phyloP scores from a whole-genome alignment of 2,113 vertebrate species.

The Sinocyclocheilus anshuiensis region DNA sequence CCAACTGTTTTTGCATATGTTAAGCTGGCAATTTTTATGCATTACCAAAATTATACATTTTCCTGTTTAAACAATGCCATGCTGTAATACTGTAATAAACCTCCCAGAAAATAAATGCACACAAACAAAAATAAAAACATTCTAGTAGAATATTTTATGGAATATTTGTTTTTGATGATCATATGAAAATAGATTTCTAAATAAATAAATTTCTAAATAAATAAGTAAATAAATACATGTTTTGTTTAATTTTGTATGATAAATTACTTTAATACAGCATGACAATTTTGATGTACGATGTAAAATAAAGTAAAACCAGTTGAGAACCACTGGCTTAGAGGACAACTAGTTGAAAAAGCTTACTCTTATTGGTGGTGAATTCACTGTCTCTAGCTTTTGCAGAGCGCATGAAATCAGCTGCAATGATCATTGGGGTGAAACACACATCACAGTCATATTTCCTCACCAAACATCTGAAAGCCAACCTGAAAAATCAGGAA shows the following conservation, averaged over 20 bases:
- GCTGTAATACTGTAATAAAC: background rate
- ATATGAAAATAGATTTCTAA: too few relatives aligned
- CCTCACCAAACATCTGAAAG: constrained; percentile 92
- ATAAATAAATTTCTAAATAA: too few relatives aligned
- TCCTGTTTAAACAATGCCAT: background rate
- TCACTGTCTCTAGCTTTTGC: constrained; percentile 95
- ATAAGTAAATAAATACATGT: too few relatives aligned
- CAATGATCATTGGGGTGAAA: constrained; percentile 97
- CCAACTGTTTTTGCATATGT: background rate
- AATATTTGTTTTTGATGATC: background rate
- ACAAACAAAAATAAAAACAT: background rate
- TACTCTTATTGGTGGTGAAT: constrained; percentile 93
- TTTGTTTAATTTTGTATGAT: background rate
- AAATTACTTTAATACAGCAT: background rate
- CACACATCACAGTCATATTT: constrained; percentile 93
- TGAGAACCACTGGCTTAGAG: background rate
- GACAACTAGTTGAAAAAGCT: constrained; percentile 35
- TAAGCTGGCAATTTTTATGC: background rate
- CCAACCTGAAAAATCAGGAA: constrained; percentile 76
- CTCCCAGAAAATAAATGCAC: background rate
- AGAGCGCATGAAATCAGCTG: constrained; percentile 91
- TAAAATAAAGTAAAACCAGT: background rate
- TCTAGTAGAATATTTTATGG: too few relatives aligned
- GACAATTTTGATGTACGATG: background rate
- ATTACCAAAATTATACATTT: background rate